Percentiles rank a stretch among this genome's conserved stretches.
phyloP scores from a whole-genome alignment of 2,888 invertebrate genomes.

The Acleris literana region DNA sequence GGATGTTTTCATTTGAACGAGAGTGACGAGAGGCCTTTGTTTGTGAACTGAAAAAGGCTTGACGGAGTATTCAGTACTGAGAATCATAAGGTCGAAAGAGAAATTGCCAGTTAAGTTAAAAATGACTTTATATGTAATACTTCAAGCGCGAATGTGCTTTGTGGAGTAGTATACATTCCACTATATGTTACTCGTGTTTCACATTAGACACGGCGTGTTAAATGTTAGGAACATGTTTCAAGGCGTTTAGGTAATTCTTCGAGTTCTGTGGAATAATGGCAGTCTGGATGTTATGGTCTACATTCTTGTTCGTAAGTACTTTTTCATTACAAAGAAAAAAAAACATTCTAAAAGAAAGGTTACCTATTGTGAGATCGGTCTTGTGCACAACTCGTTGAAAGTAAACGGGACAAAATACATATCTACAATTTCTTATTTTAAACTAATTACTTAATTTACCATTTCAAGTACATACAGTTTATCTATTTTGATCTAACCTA shows the following conservation, averaged over 20 bases:
- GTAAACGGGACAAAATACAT: no score
- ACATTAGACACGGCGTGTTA: not conserved
- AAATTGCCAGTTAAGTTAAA: not conserved
- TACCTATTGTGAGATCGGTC: no score
- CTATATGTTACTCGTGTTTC: not conserved
- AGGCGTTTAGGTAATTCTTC: conserved; percentile 16
- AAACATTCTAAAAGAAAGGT: no score
- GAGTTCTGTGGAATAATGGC: not conserved
- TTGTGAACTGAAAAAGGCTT: conserved; percentile 35
- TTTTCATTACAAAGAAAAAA: no score
- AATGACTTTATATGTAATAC: not conserved
- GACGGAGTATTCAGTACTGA: conserved; percentile 4
- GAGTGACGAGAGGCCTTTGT: conserved; percentile 22
- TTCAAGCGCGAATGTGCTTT: not conserved
- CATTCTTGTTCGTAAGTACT: no score
- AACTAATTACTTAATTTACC: no score
- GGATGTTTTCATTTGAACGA: conserved; percentile 24
- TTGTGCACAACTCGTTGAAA: no score
- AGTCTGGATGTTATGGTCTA: not conserved
- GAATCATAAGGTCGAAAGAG: not conserved
- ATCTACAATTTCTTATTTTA: no score
- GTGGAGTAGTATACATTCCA: not conserved
- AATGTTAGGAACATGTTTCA: conserved; percentile 10
- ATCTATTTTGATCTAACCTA: no score
- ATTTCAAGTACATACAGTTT: no score